These are phyloP conservation scores for Drosophila infuscata DNA, from an alignment of 2,888 invertebrate species.

Conservation along the genomic window DNA sequence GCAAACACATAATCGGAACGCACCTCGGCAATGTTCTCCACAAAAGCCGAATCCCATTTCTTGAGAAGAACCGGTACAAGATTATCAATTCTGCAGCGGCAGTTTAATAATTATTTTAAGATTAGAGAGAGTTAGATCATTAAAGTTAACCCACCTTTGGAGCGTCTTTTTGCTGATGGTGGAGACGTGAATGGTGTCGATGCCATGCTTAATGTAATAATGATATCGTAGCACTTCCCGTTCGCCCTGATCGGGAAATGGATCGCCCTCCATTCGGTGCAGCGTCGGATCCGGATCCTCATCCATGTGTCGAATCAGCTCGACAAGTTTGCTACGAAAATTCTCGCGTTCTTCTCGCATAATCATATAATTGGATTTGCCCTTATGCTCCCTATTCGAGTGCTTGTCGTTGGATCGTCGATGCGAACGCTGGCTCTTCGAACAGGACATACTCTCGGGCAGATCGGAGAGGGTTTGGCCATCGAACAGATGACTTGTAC, in stretches of 20 bases:
- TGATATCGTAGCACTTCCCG: constrained; percentile 92
- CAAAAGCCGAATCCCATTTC: constrained; percentile 87
- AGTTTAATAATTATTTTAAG: neutral
- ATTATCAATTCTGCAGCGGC: constrained; percentile 86
- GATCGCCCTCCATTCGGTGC: constrained; percentile 17
- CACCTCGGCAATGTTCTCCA: constrained; percentile 90
- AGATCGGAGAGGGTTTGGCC: constrained; percentile 86
- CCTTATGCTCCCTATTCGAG: constrained; percentile 66
- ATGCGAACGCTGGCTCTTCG: constrained; percentile 53
- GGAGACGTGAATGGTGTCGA: constrained; percentile 95
- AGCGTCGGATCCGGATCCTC: constrained; percentile 76
- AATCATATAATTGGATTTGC: constrained; percentile 88
- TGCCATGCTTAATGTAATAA: constrained; percentile 95
- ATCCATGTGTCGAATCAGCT: constrained; percentile 88
- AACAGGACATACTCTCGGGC: constrained; percentile 87
- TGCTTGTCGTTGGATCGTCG: constrained; percentile 71
- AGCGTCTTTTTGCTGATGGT: constrained; percentile 92
- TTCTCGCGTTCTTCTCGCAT: constrained; percentile 92
- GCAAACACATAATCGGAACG: constrained; percentile 94
- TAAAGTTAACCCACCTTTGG: constrained; percentile 85
- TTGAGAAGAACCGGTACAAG: constrained; percentile 88
- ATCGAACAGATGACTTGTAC: constrained; percentile 80
- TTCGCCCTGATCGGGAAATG: constrained; percentile 88
- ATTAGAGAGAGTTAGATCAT: neutral
- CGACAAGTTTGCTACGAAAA: constrained; percentile 92